Evolutionary conservation across 2,113 vertebrate genomes (phyloP).

Genomic region (Lates calcarifer): DNA sequence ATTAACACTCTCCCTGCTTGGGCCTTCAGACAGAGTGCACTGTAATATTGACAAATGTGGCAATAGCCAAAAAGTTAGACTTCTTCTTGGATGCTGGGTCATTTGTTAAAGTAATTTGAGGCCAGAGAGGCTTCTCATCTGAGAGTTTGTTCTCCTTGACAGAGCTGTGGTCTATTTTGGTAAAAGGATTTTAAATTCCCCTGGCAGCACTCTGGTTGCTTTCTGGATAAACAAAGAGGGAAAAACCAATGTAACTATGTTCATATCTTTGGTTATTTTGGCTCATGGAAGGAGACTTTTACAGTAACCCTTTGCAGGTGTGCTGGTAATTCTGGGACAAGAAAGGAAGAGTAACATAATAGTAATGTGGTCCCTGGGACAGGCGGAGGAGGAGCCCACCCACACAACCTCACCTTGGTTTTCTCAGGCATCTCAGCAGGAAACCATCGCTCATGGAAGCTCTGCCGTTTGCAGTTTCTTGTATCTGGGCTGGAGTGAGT

Average conservation of each 20-base stretch:
- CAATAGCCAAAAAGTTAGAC: constrained; percentile 27
- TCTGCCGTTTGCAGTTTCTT: constrained; percentile 63
- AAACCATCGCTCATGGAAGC: constrained; percentile 59
- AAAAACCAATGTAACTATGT: constrained; percentile 41
- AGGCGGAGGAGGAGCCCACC: constrained; percentile 62
- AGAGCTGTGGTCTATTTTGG: constrained; percentile 69
- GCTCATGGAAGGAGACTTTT: constrained; percentile 50
- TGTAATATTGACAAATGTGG: constrained; percentile 29
- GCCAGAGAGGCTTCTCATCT: constrained; percentile 51
- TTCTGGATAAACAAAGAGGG: constrained; percentile 66
- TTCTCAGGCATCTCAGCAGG: constrained; percentile 67
- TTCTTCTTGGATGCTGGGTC: constrained; percentile 20
- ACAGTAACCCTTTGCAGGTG: constrained; percentile 47
- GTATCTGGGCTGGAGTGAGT: constrained; percentile 72
- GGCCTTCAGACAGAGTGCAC: constrained; percentile 19
- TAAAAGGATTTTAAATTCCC: constrained; percentile 74
- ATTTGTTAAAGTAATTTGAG: constrained; percentile 59
- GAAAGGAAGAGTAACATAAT: constrained; percentile 57
- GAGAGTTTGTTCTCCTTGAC: constrained; percentile 54
- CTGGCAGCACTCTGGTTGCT: constrained; percentile 65
- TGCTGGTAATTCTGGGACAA: constrained; percentile 49
- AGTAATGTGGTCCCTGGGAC: constrained; percentile 59
- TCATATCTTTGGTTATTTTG: constrained; percentile 62
- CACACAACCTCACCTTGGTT: constrained; percentile 74
- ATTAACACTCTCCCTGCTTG: constrained; percentile 39